Percentiles rank a stretch among this genome's conserved stretches.
These are phyloP conservation scores for Asteroscopus sphinx DNA, from an alignment of 2,888 invertebrate genomes.

Conservation along the genomic window DNA sequence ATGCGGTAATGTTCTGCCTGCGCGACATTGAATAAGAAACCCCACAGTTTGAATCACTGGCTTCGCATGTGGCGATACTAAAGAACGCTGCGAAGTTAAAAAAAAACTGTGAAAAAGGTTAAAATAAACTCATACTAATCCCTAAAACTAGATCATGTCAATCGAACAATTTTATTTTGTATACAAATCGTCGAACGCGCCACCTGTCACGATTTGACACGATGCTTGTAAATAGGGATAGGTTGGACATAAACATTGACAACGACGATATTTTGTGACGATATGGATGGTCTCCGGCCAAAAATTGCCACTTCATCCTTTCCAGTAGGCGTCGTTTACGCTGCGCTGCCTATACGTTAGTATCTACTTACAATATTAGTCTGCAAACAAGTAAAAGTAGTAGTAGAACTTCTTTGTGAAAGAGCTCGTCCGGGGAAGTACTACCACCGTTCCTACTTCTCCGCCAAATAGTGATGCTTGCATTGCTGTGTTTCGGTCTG, in stretches of 20 bases:
- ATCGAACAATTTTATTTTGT: constrained; percentile 34
- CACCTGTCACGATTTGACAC: constrained; percentile 16
- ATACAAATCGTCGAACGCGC: constrained; percentile 5
- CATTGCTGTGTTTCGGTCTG: no score
- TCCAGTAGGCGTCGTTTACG: constrained; percentile 19
- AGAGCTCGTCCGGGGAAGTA: no score
- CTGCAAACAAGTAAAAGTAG: background rate
- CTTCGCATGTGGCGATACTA: constrained; percentile 7
- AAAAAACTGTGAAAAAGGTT: background rate
- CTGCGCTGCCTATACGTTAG: constrained; percentile 3
- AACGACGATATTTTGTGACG: constrained; percentile 28
- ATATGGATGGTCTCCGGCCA: constrained; percentile 33
- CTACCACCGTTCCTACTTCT: no score
- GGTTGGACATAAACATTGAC: constrained; percentile 31
- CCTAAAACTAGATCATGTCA: constrained; percentile 13
- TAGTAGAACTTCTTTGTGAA: no score
- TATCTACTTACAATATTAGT: background rate
- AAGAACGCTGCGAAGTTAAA: background rate
- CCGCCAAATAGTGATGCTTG: no score
- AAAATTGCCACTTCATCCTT: constrained; percentile 25
- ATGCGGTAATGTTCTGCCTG: constrained; percentile 36
- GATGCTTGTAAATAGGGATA: constrained; percentile 27
- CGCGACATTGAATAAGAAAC: constrained; percentile 39
- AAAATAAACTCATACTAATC: constrained; percentile 1
- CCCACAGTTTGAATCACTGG: constrained; percentile 10